phyloP scores from a whole-genome alignment of 2,888 invertebrate species.

The Epistrophe eligans region DNA sequence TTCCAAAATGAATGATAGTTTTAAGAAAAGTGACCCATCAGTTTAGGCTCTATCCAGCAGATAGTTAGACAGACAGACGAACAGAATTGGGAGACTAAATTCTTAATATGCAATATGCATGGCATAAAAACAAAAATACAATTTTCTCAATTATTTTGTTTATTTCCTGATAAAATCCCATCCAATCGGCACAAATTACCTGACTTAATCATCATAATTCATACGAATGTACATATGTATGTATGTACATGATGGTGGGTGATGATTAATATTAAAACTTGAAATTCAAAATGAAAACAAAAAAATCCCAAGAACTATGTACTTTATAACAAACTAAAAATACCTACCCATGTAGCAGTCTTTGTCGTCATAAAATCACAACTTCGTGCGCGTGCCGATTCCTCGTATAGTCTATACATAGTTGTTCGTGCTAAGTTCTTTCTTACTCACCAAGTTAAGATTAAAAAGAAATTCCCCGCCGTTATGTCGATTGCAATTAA shows the following conservation, averaged over 20 bases:
- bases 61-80: no score
- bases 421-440: slow-evolving; percentile 27
- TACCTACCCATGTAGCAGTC: background rate
- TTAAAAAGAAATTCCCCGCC: slow-evolving; percentile 62
- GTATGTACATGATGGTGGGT: background rate
- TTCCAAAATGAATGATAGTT: no score
- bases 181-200: slow-evolving; percentile 33
- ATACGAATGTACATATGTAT: slow-evolving; percentile 13
- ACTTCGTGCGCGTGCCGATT: slow-evolving; percentile 55
- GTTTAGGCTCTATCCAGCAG: no score
- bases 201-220: slow-evolving; percentile 24
- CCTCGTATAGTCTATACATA: background rate
- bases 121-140: background rate
- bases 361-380: slow-evolving; percentile 44
- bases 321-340: background rate
- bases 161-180: slow-evolving; percentile 21
- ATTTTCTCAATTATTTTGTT: slow-evolving; percentile 6
- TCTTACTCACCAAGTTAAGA: slow-evolving; percentile 53
- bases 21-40: no score
- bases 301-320: slow-evolving; percentile 6
- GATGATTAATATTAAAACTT: background rate
- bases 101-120: no score
- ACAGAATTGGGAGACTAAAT: no score
- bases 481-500: slow-evolving; percentile 13
- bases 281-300: background rate